These are phyloP conservation scores for Ypsolopha scabrella DNA, from an alignment of 2,888 invertebrate genomes.

Conservation along the genomic window DNA sequence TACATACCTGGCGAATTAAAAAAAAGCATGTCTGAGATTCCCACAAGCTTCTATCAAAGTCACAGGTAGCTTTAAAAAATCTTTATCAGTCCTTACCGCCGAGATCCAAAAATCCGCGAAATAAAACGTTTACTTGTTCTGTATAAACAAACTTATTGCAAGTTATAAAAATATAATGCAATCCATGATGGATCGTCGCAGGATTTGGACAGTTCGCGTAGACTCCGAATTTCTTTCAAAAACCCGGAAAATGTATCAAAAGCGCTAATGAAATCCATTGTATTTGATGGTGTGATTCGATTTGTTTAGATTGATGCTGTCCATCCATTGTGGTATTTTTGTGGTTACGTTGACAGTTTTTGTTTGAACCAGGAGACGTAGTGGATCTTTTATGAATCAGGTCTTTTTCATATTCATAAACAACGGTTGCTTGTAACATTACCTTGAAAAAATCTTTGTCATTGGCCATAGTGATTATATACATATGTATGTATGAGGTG, in stretches of 20 bases:
- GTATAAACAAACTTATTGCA: neutral
- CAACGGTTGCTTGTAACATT: no score
- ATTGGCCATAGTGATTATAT: no score
- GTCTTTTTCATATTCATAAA: no score
- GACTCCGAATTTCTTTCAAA: constrained; percentile 37
- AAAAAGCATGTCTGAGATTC: no score
- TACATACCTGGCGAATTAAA: no score
- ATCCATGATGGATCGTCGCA: constrained; percentile 36
- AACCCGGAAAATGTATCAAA: constrained; percentile 31
- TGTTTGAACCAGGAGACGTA: neutral
- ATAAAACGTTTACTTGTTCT: neutral
- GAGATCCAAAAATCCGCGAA: neutral
- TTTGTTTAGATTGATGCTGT: constrained; percentile 50
- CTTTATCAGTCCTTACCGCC: no score
- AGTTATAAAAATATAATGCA: constrained; percentile 3
- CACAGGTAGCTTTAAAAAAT: no score
- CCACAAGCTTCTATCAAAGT: no score
- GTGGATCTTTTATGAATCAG: no score
- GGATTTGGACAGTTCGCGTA: constrained; percentile 40
- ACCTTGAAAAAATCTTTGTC: no score
- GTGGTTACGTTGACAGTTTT: constrained; percentile 23
- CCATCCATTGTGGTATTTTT: constrained; percentile 34
- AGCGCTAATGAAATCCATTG: constrained; percentile 50
- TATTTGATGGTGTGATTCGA: constrained; percentile 30
- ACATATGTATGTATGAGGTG: no score